Evolutionary conservation across 2,797 vertebrate species (phyloP).

Genomic region (Pempheris klunzingeri): DNA sequence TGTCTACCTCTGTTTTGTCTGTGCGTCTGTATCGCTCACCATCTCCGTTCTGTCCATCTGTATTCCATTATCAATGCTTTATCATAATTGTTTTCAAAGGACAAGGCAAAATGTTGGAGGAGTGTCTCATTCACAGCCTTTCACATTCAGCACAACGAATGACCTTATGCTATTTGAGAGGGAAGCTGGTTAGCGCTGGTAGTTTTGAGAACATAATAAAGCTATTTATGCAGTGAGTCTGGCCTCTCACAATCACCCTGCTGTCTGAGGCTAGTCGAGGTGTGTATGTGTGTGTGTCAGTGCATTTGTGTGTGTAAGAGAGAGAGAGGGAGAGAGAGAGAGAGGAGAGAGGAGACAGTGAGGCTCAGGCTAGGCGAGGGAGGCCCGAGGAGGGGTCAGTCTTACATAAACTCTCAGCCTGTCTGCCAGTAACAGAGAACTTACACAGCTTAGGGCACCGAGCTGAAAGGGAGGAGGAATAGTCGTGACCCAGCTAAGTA

Average conservation of each 20-base stretch:
- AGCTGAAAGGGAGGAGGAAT: slow-evolving; percentile 66
- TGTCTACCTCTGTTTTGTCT: slow-evolving; percentile 61
- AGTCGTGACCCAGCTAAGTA: slow-evolving; percentile 78
- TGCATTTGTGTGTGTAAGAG: slow-evolving; percentile 34
- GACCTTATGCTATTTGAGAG: slow-evolving; percentile 81
- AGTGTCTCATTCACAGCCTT: slow-evolving; percentile 60
- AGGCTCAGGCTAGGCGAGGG: slow-evolving; percentile 77
- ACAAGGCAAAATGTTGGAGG: slow-evolving; percentile 54
- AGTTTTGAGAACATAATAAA: slow-evolving; percentile 86
- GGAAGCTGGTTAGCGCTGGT: slow-evolving; percentile 79
- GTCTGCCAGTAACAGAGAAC: slow-evolving; percentile 77
- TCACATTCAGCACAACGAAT: slow-evolving; percentile 67
- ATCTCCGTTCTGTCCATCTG: slow-evolving; percentile 53
- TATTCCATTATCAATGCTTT: slow-evolving; percentile 64
- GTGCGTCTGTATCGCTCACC: slow-evolving; percentile 47
- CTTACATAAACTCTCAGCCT: slow-evolving; percentile 84
- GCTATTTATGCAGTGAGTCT: slow-evolving; percentile 85
- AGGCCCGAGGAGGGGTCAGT: slow-evolving; percentile 81
- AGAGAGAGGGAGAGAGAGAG: slow-evolving; percentile 39
- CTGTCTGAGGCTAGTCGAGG: slow-evolving; percentile 78
- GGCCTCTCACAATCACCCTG: slow-evolving; percentile 85
- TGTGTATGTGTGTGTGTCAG: slow-evolving; percentile 64
- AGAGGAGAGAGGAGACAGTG: slow-evolving; percentile 69
- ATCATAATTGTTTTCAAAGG: slow-evolving; percentile 66
- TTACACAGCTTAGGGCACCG: slow-evolving; percentile 75